Evolutionary conservation across 2,113 vertebrate species (phyloP).

Genomic region (Spea multiplicata): DNA sequence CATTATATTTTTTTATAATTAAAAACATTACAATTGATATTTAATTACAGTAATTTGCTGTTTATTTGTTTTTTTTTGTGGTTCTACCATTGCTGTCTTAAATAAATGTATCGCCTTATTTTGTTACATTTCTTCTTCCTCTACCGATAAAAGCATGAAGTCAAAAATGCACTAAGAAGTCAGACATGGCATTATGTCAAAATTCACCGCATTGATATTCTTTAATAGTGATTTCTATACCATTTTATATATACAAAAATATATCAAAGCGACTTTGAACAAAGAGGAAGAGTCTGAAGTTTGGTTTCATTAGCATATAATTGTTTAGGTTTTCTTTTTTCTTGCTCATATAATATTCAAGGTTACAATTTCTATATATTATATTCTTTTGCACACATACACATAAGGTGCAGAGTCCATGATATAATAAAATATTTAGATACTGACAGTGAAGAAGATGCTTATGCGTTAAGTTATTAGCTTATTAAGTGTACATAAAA

Average conservation of each 20-base stretch:
- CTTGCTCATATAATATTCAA: constrained; percentile 34
- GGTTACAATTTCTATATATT: constrained; percentile 30
- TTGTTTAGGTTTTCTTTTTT: constrained; percentile 36
- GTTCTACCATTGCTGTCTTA: no score
- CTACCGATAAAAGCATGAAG: no score
- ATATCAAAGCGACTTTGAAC: constrained; percentile 66
- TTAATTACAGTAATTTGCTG: no score
- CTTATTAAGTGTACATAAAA: constrained; percentile 17
- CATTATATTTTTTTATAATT: no score
- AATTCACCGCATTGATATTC: constrained; percentile 63
- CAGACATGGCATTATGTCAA: constrained; percentile 63
- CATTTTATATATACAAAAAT: constrained; percentile 69
- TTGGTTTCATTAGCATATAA: constrained; percentile 40
- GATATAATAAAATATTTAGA: constrained; percentile 24
- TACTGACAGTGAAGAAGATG: constrained; percentile 20
- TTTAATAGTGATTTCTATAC: constrained; percentile 55
- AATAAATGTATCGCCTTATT: no score
- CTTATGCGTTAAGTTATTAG: constrained; percentile 8
- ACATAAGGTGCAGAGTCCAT: constrained; percentile 31
- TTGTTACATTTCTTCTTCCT: no score
- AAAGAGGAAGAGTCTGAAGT: constrained; percentile 48
- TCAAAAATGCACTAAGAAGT: constrained; percentile 6
- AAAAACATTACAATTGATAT: no score
- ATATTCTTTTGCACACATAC: constrained; percentile 40
- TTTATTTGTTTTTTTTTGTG: no score